phyloP scores from a whole-genome alignment of 1,140 invertebrate species.

The Solenopsis invicta region DNA sequence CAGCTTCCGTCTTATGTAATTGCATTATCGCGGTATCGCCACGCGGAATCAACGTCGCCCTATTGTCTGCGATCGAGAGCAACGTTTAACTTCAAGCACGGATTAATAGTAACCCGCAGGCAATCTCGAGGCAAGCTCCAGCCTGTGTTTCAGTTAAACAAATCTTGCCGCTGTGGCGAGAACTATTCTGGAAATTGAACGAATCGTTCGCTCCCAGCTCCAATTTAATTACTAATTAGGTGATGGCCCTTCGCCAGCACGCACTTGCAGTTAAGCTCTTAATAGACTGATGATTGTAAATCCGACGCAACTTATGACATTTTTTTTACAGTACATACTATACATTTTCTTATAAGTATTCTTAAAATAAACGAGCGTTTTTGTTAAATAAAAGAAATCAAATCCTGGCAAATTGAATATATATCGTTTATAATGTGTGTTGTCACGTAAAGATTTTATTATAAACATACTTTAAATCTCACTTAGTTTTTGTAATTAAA shows the following conservation, averaged over 20 bases:
- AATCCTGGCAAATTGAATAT: neutral
- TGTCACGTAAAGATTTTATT: neutral
- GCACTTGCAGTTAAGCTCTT: neutral
- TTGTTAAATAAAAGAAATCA: neutral
- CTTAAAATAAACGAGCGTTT: neutral
- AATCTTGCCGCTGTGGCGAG: neutral
- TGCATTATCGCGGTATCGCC: slow-evolving; percentile 47
- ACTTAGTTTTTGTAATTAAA: neutral
- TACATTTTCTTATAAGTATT: neutral
- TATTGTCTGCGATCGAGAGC: slow-evolving; percentile 33
- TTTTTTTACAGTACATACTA: neutral
- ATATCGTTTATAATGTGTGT: neutral
- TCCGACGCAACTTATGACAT: neutral
- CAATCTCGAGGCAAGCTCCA: slow-evolving; percentile 18
- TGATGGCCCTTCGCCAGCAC: neutral
- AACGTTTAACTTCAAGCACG: slow-evolving; percentile 37
- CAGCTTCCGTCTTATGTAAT: slow-evolving; percentile 34
- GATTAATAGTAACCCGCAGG: slow-evolving; percentile 38
- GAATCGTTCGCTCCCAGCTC: neutral
- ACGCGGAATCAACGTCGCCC: slow-evolving; percentile 39
- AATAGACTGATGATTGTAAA: neutral
- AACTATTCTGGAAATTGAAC: slow-evolving; percentile 20
- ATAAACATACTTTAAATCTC: neutral
- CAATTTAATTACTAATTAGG: slow-evolving; percentile 2
- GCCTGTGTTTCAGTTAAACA: neutral